Conservation (phyloP, 2,113 vertebrate genomes). For the Aspiorhynchus laticeps region DNA sequence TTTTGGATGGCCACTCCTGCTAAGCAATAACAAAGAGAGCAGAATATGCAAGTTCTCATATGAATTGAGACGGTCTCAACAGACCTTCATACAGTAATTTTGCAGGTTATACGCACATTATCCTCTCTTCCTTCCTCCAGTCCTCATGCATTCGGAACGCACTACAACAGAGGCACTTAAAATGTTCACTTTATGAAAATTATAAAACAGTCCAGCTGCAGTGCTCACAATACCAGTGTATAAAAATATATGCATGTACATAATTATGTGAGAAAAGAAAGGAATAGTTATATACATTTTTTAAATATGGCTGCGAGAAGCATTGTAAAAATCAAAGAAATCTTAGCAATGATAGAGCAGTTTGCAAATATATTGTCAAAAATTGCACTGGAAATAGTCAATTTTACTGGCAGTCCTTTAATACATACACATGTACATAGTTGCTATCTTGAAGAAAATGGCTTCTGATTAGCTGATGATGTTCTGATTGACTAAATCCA, state of each 20-base stretch:
- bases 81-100: not conserved
- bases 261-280: not conserved
- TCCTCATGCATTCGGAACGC: not conserved
- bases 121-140: not conserved
- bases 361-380: too few species aligned
- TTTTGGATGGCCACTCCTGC: conserved; percentile 2
- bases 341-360: too few species aligned
- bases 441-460: not conserved
- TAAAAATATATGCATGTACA: not conserved
- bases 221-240: not conserved
- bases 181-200: not conserved
- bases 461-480: not conserved
- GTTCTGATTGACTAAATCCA: not conserved
- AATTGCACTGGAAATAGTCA: too few species aligned
- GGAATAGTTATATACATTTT: not conserved
- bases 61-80: not conserved
- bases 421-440: not conserved
- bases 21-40: conserved; percentile 14
- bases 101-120: not conserved
- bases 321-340: too few species aligned
- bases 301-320: too few species aligned
- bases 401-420: not conserved
- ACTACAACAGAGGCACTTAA: not conserved
- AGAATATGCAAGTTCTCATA: not conserved
- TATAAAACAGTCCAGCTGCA: not conserved